Percentiles rank a stretch among this genome's conserved stretches.
Evolutionary conservation across 92 coral and sea anemone species (phyloP).

Genomic region (Pocillopora grandis): DNA sequence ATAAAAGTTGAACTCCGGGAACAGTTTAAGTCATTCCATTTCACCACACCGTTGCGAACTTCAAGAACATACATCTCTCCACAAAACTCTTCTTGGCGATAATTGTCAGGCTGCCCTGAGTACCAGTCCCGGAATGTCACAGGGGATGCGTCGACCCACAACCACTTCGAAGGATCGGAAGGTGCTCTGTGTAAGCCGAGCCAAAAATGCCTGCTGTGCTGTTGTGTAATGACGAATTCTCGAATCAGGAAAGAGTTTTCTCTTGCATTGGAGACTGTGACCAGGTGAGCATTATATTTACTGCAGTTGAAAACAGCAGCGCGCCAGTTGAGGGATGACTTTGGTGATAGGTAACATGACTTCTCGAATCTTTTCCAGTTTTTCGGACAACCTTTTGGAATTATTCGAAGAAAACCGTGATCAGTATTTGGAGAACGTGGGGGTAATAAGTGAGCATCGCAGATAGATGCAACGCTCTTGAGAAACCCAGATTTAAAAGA

Average conservation of each 20-base stretch:
- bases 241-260: slow-evolving; percentile 21
- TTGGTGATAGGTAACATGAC: slow-evolving; percentile 17
- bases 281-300: slow-evolving; percentile 12
- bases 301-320: slow-evolving; percentile 13
- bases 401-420: not conserved
- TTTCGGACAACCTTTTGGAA: slow-evolving; percentile 13
- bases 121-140: slow-evolving; percentile 19
- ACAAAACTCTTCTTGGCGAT: not conserved
- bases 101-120: slow-evolving; percentile 5
- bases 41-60: not conserved
- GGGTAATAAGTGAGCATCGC: no score
- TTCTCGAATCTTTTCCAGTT: slow-evolving; percentile 19
- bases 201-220: slow-evolving; percentile 13
- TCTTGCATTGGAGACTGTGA: slow-evolving; percentile 4
- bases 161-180: not conserved
- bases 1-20: not conserved
- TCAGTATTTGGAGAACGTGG: not conserved
- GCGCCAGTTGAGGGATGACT: not conserved
- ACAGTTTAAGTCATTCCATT: slow-evolving; percentile 25
- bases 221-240: not conserved
- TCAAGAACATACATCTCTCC: slow-evolving; percentile 13
- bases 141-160: slow-evolving; percentile 17
- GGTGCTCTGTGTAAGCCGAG: slow-evolving; percentile 23
- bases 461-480: no score
- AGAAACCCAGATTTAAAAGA: no score